Evolutionary conservation across 1,140 invertebrate genomes (phyloP).

Genomic region (Microplitis demolitor): DNA sequence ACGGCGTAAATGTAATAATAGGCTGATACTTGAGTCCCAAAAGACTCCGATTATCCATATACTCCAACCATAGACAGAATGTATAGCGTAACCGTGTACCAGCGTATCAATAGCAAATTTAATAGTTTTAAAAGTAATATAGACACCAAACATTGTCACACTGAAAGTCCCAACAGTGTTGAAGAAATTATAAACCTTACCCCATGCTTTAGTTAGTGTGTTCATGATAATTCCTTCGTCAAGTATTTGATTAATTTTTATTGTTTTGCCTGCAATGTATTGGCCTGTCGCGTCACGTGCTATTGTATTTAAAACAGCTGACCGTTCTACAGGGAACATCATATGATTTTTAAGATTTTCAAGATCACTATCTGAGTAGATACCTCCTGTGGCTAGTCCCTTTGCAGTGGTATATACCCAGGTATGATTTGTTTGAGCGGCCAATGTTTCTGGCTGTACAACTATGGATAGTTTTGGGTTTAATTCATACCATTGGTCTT

Average conservation of each 20-base stretch:
- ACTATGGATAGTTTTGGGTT: not conserved
- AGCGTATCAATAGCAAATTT: too few species aligned
- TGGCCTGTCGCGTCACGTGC: constrained; percentile 20
- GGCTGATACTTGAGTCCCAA: constrained; percentile 1
- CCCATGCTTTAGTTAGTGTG: constrained; percentile 12
- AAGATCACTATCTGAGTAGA: not conserved
- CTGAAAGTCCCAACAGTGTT: too few species aligned
- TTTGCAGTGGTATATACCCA: constrained; percentile 30
- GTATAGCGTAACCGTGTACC: too few species aligned
- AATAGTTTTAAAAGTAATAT: too few species aligned
- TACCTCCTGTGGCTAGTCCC: constrained; percentile 21
- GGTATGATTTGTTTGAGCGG: constrained; percentile 15
- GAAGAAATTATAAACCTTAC: not conserved
- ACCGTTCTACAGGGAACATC: constrained; percentile 32
- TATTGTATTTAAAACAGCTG: constrained; percentile 32
- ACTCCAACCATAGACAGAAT: too few species aligned
- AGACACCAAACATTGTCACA: too few species aligned
- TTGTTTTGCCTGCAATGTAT: not conserved
- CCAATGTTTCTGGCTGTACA: constrained; percentile 27
- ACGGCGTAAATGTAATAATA: not conserved
- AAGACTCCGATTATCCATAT: too few species aligned
- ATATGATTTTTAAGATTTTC: not conserved
- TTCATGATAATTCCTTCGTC: constrained; percentile 15
- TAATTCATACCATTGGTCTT: constrained; percentile 30
- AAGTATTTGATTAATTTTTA: constrained; percentile 11